These are phyloP conservation scores for Lathamus discolor DNA, from an alignment of 2,113 vertebrate species.

Conservation along the genomic window DNA sequence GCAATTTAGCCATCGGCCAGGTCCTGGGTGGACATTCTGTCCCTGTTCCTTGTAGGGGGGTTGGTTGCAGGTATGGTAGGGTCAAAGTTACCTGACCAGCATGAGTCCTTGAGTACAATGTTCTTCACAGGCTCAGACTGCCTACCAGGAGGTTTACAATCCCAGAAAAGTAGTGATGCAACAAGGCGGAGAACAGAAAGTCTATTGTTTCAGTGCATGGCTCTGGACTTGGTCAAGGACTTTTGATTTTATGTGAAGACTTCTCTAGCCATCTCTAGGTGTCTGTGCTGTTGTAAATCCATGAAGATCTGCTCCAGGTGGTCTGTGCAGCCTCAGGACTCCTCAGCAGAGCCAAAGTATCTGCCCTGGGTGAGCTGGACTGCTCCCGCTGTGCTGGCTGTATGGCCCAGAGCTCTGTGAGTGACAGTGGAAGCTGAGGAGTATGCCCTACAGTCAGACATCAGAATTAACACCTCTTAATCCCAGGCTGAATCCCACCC, in stretches of 20 bases:
- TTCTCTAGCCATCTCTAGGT: background rate
- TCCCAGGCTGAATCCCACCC: background rate
- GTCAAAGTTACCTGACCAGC: background rate
- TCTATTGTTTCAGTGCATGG: background rate
- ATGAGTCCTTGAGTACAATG: background rate
- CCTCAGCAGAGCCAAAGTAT: background rate
- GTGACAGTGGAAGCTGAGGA: background rate
- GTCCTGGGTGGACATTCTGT: background rate
- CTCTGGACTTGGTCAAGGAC: background rate
- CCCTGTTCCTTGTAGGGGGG: background rate
- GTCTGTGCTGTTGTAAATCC: too few species aligned
- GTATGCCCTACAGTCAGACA: background rate
- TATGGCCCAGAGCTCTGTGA: fast-evolving
- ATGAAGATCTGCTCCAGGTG: fast-evolving
- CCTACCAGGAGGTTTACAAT: background rate
- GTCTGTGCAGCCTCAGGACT: fast-evolving
- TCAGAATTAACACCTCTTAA: background rate
- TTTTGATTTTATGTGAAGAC: background rate
- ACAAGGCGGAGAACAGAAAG: background rate
- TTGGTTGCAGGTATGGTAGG: background rate
- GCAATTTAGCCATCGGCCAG: background rate
- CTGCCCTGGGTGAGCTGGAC: background rate
- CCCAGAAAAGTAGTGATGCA: background rate
- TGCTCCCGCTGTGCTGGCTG: background rate
- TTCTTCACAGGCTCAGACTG: background rate